Evolutionary conservation across 1,140 invertebrate genomes (phyloP), one percentile per base, ranked within the genome.

Genomic region (Leptopilina boulardi): DNA sequence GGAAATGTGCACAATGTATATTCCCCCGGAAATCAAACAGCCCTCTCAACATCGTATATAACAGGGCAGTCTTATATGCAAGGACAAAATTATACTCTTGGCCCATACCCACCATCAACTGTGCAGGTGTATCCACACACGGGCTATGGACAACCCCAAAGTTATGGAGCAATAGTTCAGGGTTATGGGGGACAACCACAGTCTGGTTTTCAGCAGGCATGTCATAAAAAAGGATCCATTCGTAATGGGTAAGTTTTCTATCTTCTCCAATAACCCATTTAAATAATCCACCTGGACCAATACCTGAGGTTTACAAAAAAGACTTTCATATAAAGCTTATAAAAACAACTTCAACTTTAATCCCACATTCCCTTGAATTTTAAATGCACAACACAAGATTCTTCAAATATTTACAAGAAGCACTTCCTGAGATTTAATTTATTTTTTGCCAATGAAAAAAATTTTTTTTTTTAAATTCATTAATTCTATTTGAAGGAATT

Each of bases 181-280:
- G 91, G 84, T 19, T 91, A 85, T 77, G 91, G 89, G 4, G 89
- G 87, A 26, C 88, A 88, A 77, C 84, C 89, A 0, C 89, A 90
- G 66, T 87, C 91, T 19, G 88, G 89, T 5, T 92, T 91, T 78
- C 91, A 92, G 38, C 93, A 93, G 80, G 89, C 89, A 73, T 90
- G 94, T 81, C 91, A 93, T 82, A 95, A 95, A 83, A 95, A 95
- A 85, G 92, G 93, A 42, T 93, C 93, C 23, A 92, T 94, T 5
- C 90, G 94, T 73, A 94, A 94, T 84, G 93, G 93, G n/a, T 94
- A 95, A 85, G 92, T 94, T 47, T 88, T 66, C 23, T 6, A 2
- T 34, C 6, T 38, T 38, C 9, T 38, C 34, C 34, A 4, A 38
- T 38, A 38, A 38, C 23, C 15, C 13, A 26, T 66, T 30, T 21